Base-by-base conservation (phyloP, 2,888 invertebrate species). In the Mesochorus sp. region DNA sequence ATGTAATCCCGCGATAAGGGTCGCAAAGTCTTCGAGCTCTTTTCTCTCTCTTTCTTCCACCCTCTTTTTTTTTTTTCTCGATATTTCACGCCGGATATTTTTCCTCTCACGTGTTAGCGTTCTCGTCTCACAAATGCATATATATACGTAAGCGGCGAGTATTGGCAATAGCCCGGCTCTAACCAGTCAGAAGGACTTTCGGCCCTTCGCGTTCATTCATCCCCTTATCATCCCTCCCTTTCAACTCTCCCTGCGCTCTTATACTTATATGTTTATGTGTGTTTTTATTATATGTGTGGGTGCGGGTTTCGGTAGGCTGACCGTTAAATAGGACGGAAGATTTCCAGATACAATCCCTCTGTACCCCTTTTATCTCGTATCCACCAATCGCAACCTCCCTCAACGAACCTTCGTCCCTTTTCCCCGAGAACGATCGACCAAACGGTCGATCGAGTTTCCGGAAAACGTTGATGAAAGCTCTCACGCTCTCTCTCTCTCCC, bases 391-490 rank as follows among this genome's bases (percentile, higher is more conserved):
- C 19, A 4, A 17, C 17, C 28, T 10, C 17, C n/a, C 53, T 53
- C 10, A 26, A 28, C 3, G 12, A 17, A 10, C 31, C 26, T 44
- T 28, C 49, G 51, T 39, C 49, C 57, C 12, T 57, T 42, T 44
- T 26, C 19, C 24, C 51, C 62, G 28, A 39, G 21, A 37, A 55
- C 53, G 61, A 62, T 55, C 61, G 51, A 55, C 26, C 61, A 34
- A 75, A 68, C 64, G 75, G 55, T 76, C 76, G 76, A 76, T 76
- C 70, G 70, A 62, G 70, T 64, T 76, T 64, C 76, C 76, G 70
- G 70, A 49, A 39, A 76, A 57, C 57, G 76, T 76, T 76, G 76
- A 76, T 76, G 76, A 76, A 76, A 76, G 74, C 74, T 75, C 67
- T 53, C 42, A 37, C 49, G 47, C 62, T 24, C 55, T 55, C 21